Evolutionary conservation across 2,888 invertebrate species (phyloP).

Genomic region (Allygus modestus): DNA sequence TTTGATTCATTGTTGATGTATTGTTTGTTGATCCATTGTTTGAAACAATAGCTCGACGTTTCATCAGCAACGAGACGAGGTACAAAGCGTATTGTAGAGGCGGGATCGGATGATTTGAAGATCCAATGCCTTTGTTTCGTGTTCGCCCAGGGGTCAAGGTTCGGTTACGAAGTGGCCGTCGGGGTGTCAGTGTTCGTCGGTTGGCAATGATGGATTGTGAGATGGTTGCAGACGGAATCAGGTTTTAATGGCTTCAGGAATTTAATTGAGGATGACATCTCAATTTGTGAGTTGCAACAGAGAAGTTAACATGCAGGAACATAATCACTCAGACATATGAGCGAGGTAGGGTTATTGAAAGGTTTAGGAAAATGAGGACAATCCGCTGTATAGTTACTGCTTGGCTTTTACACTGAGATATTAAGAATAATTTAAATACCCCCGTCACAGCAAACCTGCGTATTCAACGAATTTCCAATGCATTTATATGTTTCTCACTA

Average conservation of each 20-base stretch:
- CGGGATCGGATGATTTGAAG: background rate
- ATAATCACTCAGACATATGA: too few species aligned
- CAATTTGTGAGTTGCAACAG: too few species aligned
- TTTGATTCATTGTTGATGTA: conserved; percentile 37
- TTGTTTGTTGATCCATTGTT: conserved; percentile 45
- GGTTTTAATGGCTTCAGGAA: background rate
- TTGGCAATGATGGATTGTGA: background rate
- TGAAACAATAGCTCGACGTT: conserved; percentile 14
- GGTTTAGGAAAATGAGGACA: too few species aligned
- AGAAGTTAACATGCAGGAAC: too few species aligned
- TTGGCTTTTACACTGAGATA: too few species aligned
- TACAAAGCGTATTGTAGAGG: conserved; percentile 23
- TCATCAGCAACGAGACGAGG: conserved; percentile 11
- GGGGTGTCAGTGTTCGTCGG: background rate
- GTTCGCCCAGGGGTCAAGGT: conserved; percentile 7
- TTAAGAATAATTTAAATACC: too few species aligned
- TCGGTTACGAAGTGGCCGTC: conserved; percentile 18
- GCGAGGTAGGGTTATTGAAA: too few species aligned
- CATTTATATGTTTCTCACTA: too few species aligned
- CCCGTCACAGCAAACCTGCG: too few species aligned
- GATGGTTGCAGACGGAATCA: background rate
- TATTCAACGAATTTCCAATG: too few species aligned
- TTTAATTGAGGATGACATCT: background rate
- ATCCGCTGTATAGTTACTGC: too few species aligned
- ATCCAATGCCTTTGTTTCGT: background rate